These are phyloP conservation scores for Phrynosoma blainvillii DNA, from an alignment of 2,113 vertebrate genomes.

Conservation along the genomic window DNA sequence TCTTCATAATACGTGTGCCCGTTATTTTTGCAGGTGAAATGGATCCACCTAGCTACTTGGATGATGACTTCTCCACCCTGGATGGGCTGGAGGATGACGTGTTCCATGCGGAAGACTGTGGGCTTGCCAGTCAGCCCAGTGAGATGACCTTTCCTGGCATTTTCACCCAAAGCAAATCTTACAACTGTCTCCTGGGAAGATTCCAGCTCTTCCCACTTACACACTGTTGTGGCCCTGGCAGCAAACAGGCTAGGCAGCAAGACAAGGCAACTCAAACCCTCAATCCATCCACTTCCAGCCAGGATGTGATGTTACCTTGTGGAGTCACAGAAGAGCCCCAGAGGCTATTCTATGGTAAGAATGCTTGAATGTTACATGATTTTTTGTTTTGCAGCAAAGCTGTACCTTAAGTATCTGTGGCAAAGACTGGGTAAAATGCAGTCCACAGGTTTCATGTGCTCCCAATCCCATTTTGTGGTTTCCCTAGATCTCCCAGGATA, in stretches of 20 bases:
- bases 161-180: constrained; percentile 80
- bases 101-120: constrained; percentile 82
- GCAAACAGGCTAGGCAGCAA: constrained; percentile 78
- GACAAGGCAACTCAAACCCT: constrained; percentile 87
- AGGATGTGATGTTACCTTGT: constrained; percentile 85
- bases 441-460: too few relatives aligned
- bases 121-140: constrained; percentile 76
- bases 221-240: constrained; percentile 83
- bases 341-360: constrained; percentile 87
- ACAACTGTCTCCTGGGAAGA: constrained; percentile 77
- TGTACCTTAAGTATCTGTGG: too few relatives aligned
- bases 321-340: constrained; percentile 83
- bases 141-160: constrained; percentile 78
- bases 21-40: constrained; percentile 77
- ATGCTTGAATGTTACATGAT: constrained; percentile 1
- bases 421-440: too few relatives aligned
- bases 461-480: too few relatives aligned
- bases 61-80: constrained; percentile 73
- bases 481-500: too few relatives aligned
- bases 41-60: constrained; percentile 79
- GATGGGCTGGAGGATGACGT: constrained; percentile 85
- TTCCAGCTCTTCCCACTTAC: constrained; percentile 83
- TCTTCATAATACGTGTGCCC: not conserved
- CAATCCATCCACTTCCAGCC: constrained; percentile 80
- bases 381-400: too few relatives aligned